Base-by-base conservation (phyloP, 2,113 vertebrate genomes). In the Chunga burmeisteri region DNA sequence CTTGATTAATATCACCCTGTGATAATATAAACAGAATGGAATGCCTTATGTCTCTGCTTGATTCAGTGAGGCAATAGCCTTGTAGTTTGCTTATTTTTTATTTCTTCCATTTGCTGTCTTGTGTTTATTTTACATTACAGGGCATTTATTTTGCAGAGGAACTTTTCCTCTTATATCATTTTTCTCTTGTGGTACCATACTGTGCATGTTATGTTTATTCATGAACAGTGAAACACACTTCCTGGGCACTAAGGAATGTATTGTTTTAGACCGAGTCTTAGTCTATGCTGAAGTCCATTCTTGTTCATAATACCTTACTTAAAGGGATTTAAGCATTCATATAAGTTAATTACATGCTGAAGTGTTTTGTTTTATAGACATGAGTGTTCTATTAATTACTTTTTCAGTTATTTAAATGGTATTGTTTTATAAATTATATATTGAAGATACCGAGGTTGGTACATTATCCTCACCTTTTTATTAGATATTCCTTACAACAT, bases 71-170 rank as follows among this genome's bases (percentile, higher is more conserved):
- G 81, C 56, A 96, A 91, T 36, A 85, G 81, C 47, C 36, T 97
- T 94, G 23, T 80, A 81, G 42, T 90, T 94, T 86, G 86, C 44
- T 95, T 95, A 90, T 95, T 97, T 96, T 91, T 83, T 91, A 77
- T 86, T 96, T 96, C 94, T 85, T 78, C 50, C 77, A 73, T 94
- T 96, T 94, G 13, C 79, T 88, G 25, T 44, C 77, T 38, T 92
- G 34, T 92, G 86, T 95, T 96, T 97, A 96, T 97, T 96, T 97
- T 96, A 91, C 74, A 88, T 91, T 93, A 67, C 36, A 50, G 50
- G 15, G 2, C 71, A 94, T 96, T 94, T 91, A 93, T 97, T 96
- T 96, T 95, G 53, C 88, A 86, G 72, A 86, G 32, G 23, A 95
- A 81, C 66, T 84, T 94, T 95, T 81, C 61, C 59, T 92, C 80